A percentile compares a stretch with the other conserved stretches of the same genome.
Evolutionary conservation across 2,113 vertebrate genomes (phyloP).

Genomic region (Ellobius talpinus): DNA sequence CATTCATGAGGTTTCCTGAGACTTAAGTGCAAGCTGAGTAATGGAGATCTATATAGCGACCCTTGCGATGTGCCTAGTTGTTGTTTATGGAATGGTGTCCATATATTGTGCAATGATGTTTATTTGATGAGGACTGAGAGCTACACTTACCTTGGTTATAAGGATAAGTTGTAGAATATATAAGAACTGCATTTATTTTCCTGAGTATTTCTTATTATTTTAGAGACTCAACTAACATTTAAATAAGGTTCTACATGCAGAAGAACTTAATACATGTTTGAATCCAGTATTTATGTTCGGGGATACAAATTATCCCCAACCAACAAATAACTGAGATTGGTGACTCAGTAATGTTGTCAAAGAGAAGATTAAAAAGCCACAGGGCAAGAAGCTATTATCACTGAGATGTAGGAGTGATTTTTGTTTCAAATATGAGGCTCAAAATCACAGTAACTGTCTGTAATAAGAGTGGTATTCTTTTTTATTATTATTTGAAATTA

Average conservation of each 20-base stretch:
- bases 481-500: slow-evolving; percentile 42
- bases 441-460: slow-evolving; percentile 41
- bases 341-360: slow-evolving; percentile 58
- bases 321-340: slow-evolving; percentile 53
- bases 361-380: slow-evolving; percentile 64
- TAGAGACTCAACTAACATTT: background rate
- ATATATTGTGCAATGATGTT: background rate
- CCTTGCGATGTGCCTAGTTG: background rate
- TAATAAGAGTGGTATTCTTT: slow-evolving; percentile 16
- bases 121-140: background rate
- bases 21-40: too few relatives aligned
- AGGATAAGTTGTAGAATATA: background rate
- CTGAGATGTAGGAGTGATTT: slow-evolving; percentile 52
- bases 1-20: background rate
- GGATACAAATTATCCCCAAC: slow-evolving; percentile 52
- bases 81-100: background rate
- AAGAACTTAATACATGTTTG: slow-evolving; percentile 46
- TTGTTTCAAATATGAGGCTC: slow-evolving; percentile 68
- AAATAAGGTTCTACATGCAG: slow-evolving; percentile 3
- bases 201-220: slow-evolving; percentile 39
- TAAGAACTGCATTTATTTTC: background rate
- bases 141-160: background rate
- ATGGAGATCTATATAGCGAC: too few relatives aligned
- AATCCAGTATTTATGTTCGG: slow-evolving; percentile 56
- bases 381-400: slow-evolving; percentile 61